These are phyloP conservation scores for Lottia scabra DNA, from an alignment of 2,888 invertebrate species.

Conservation along the genomic window DNA sequence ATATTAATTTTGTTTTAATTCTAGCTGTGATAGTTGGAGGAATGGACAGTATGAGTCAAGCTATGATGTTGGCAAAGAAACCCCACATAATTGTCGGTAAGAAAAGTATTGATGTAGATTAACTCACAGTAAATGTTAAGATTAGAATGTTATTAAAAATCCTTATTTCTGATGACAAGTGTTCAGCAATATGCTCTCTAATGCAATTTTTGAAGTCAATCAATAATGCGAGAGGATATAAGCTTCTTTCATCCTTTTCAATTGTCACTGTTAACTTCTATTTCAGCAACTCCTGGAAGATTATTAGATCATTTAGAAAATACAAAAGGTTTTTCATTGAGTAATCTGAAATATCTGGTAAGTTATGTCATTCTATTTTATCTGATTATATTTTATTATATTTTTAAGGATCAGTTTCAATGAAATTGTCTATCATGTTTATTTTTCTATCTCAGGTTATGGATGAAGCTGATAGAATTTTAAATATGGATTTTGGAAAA, in stretches of 20 bases:
- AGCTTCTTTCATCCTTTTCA: no score
- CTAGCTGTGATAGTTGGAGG: conserved; percentile 95
- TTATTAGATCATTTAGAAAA: conserved; percentile 96
- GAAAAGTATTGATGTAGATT: neutral
- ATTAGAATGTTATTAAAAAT: no score
- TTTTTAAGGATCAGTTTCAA: no score
- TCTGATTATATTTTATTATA: no score
- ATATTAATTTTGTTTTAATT: conserved; percentile 27
- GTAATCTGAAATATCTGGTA: conserved; percentile 88
- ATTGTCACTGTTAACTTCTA: neutral
- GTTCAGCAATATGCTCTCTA: neutral
- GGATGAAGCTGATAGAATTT: conserved; percentile 98
- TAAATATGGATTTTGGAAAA: conserved; percentile 99
- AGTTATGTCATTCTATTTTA: no score
- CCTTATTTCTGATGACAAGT: no score
- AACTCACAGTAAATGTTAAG: no score
- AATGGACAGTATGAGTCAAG: conserved; percentile 97
- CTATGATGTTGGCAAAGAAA: conserved; percentile 90
- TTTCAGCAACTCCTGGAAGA: conserved; percentile 88
- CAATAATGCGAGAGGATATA: neutral
- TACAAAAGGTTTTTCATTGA: conserved; percentile 95
- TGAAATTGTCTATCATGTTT: neutral
- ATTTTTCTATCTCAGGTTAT: conserved; percentile 78
- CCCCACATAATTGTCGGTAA: conserved; percentile 93
- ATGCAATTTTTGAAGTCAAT: neutral